Evolutionary conservation across 2,113 vertebrate species (phyloP).

Genomic region (Stomatorhinus ivindoensis): DNA sequence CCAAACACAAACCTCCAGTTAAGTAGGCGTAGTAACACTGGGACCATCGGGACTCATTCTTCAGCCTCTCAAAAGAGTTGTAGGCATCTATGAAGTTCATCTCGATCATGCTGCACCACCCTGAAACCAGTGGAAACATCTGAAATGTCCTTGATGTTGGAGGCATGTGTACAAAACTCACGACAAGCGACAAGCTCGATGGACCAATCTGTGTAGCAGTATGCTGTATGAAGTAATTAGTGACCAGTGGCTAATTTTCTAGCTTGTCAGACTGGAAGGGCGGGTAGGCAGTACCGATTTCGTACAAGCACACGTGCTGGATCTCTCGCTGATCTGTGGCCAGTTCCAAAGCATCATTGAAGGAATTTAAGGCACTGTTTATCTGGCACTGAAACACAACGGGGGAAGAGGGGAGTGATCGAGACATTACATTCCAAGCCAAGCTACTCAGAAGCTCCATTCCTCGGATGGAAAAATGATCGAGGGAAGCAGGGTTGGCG

Average conservation of each 20-base stretch:
- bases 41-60: constrained; percentile 95
- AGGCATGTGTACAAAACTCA: neutral
- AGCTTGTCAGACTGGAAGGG: neutral
- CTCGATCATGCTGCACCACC: constrained; percentile 99
- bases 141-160: neutral
- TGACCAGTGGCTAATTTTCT: neutral
- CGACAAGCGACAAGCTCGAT: neutral
- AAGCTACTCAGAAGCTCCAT: neutral
- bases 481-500: neutral
- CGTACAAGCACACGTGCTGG: constrained; percentile 97
- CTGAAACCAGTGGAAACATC: constrained; percentile 45
- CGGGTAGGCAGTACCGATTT: constrained; percentile 72
- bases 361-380: constrained; percentile 94
- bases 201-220: neutral
- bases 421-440: neutral
- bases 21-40: constrained; percentile 98
- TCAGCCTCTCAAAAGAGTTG: constrained; percentile 85
- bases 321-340: constrained; percentile 95
- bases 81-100: constrained; percentile 91
- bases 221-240: neutral
- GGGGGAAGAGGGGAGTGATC: neutral
- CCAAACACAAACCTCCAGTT: constrained; percentile 69
- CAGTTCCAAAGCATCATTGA: constrained; percentile 91
- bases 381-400: constrained; percentile 79
- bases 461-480: neutral